These are phyloP conservation scores for Lophius piscatorius DNA, from an alignment of 2,113 vertebrate species.

Conservation along the genomic window DNA sequence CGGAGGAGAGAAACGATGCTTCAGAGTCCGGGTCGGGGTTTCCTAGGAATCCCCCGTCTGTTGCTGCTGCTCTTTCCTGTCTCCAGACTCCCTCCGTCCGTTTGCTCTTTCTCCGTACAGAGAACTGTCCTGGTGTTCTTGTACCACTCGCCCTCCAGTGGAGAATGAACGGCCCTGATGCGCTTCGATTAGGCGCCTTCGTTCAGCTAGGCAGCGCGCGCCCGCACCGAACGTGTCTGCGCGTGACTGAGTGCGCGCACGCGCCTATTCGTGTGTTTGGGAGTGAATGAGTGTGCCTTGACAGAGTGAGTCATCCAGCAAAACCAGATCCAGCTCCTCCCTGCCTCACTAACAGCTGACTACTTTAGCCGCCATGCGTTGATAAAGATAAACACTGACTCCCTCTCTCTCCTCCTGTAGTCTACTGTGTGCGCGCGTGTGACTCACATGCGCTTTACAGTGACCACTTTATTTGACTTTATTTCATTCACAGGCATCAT, in stretches of 20 bases:
- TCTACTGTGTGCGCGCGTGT: not conserved
- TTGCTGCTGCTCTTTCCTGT: conserved; percentile 54
- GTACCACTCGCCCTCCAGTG: conserved; percentile 79
- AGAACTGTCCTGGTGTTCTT: conserved; percentile 66
- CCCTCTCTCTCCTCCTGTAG: conserved; percentile 11
- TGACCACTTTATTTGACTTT: not conserved
- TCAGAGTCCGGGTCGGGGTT: conserved; percentile 60
- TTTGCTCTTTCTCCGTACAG: conserved; percentile 46
- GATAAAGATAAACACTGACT: conserved; percentile 39
- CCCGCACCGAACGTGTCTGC: conserved; percentile 30
- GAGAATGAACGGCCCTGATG: conserved; percentile 68
- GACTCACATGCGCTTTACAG: too few species aligned
- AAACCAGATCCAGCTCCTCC: conserved; percentile 60
- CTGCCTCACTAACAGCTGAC: conserved; percentile 67
- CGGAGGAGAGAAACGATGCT: conserved; percentile 54
- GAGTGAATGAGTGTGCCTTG: conserved; percentile 50
- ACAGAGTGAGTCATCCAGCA: conserved; percentile 77
- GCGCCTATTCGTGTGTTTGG: not conserved
- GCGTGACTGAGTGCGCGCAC: conserved; percentile 16
- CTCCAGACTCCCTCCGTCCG: conserved; percentile 50
- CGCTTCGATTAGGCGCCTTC: conserved; percentile 62
- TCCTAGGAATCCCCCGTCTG: conserved; percentile 43
- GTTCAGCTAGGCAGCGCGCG: conserved; percentile 37
- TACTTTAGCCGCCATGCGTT: conserved; percentile 58
- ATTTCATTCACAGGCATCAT: not conserved